These are phyloP conservation scores for Clamator glandarius DNA, from an alignment of 2,797 vertebrate species.

Conservation along the genomic window DNA sequence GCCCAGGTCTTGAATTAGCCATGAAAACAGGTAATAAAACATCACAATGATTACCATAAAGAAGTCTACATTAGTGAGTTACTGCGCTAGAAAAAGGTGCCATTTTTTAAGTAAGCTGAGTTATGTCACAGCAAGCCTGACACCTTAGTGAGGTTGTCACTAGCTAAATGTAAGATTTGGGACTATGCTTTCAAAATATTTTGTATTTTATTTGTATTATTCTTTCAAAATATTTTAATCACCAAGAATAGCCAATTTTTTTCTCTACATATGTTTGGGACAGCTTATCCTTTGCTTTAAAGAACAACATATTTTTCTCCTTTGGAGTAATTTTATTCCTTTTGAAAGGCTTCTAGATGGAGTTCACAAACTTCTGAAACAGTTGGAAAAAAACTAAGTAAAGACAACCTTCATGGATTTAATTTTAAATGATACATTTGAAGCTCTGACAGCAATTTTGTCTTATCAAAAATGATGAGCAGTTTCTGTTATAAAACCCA, in stretches of 20 bases:
- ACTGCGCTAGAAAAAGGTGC: background rate
- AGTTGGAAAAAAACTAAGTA: background rate
- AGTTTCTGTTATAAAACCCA: background rate
- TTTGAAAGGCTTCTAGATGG: background rate
- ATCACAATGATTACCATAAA: background rate
- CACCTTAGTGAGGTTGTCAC: background rate
- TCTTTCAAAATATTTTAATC: no score
- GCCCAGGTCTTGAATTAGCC: constrained; percentile 12
- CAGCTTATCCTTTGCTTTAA: background rate
- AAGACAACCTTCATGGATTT: background rate
- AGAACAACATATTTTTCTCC: background rate
- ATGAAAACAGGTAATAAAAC: background rate
- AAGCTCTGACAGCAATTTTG: background rate
- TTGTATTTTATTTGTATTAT: no score
- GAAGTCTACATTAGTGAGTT: background rate
- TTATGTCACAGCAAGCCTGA: background rate
- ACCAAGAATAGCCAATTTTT: background rate
- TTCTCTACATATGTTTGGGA: background rate
- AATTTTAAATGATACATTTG: background rate
- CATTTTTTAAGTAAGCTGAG: background rate
- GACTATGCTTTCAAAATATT: background rate
- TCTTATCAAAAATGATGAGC: background rate
- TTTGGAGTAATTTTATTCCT: background rate
- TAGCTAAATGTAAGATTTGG: background rate
- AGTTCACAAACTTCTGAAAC: background rate